These are phyloP conservation scores for Acyrthosiphon pisum DNA, from an alignment of 1,140 invertebrate species.

Conservation along the genomic window DNA sequence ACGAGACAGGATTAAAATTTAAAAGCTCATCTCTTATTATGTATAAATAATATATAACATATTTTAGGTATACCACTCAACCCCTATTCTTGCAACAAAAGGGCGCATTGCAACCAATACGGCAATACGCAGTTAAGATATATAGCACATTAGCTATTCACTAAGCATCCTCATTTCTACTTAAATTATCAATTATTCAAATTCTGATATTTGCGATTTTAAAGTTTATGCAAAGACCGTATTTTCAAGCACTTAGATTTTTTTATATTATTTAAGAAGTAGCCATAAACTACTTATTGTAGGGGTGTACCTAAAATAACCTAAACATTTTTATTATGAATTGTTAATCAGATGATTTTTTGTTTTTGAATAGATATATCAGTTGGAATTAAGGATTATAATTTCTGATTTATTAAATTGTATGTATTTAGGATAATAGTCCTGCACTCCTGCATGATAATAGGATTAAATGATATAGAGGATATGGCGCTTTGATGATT, in stretches of 20 bases:
- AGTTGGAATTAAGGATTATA: not conserved
- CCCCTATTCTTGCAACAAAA: not conserved
- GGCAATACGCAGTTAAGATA: not conserved
- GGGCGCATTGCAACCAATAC: not conserved
- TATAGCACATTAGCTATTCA: not conserved
- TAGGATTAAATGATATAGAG: not conserved
- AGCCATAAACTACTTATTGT: not conserved
- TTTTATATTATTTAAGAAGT: not conserved
- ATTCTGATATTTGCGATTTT: not conserved
- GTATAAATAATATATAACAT: not conserved
- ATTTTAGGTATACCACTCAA: not conserved
- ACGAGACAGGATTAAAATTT: not conserved
- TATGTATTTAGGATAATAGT: not conserved
- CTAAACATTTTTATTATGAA: not conserved
- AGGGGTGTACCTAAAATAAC: not conserved
- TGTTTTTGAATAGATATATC: not conserved
- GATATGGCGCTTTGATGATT: not conserved
- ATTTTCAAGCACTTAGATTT: not conserved
- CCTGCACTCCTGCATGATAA: not conserved
- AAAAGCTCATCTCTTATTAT: slow-evolving; percentile 15
- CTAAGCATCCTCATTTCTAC: not conserved
- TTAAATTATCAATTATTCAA: not conserved
- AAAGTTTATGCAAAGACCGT: not conserved
- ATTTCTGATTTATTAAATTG: not conserved
- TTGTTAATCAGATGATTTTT: not conserved